These are phyloP conservation scores for Alloscopus bannaensis DNA, from an alignment of 2,888 invertebrate genomes.

Conservation along the genomic window DNA sequence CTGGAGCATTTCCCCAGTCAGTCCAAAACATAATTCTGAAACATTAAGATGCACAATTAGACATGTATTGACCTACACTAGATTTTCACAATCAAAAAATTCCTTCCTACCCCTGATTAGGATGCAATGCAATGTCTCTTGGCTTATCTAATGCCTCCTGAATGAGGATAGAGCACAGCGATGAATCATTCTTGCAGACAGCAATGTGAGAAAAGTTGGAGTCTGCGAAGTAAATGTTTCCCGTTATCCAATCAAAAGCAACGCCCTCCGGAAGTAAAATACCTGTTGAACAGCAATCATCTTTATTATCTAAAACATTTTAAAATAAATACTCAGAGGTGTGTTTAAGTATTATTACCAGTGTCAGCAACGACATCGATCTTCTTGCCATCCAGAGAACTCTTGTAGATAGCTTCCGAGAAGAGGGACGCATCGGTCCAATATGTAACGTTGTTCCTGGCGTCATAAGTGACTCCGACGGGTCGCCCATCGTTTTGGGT, in stretches of 20 bases:
- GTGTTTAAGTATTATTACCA: slow-evolving; percentile 53
- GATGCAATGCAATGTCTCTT: slow-evolving; percentile 83
- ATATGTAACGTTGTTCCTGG: slow-evolving; percentile 80
- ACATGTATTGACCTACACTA: neutral
- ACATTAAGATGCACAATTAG: slow-evolving; percentile 23
- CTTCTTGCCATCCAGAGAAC: slow-evolving; percentile 79
- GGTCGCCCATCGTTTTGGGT: slow-evolving; percentile 78
- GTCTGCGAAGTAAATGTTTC: slow-evolving; percentile 90
- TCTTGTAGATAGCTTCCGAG: slow-evolving; percentile 83
- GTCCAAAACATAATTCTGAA: slow-evolving; percentile 91
- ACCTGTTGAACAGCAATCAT: slow-evolving; percentile 76
- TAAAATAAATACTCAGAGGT: too few species aligned
- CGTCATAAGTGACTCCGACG: slow-evolving; percentile 83
- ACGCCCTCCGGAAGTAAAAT: slow-evolving; percentile 85
- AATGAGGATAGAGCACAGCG: slow-evolving; percentile 81
- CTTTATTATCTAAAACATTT: neutral
- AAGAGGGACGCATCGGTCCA: slow-evolving; percentile 86
- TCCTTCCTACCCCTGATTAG: slow-evolving; percentile 80
- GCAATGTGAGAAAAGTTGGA: slow-evolving; percentile 83
- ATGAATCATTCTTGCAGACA: slow-evolving; percentile 84
- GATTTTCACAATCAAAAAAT: slow-evolving; percentile 1
- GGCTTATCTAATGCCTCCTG: slow-evolving; percentile 81
- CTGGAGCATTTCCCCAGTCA: slow-evolving; percentile 86
- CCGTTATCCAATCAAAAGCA: slow-evolving; percentile 86
- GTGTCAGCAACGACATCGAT: slow-evolving; percentile 64